phyloP scores from a whole-genome alignment of 2,113 vertebrate species.

The Dasyurus viverrinus region DNA sequence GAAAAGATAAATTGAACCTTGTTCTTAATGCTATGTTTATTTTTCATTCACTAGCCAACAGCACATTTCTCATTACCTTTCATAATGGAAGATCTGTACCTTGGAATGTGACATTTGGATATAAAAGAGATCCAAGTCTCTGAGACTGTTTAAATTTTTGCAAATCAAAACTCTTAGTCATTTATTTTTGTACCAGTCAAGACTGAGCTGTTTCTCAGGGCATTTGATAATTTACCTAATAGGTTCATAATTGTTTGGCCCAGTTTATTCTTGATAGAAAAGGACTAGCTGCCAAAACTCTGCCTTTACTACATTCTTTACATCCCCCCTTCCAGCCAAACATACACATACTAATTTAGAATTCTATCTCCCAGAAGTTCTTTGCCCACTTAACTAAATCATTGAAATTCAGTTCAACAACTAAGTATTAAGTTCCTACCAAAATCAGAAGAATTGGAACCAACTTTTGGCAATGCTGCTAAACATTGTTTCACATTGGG shows the following conservation, averaged over 20 bases:
- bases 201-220: not conserved
- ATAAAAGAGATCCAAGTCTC: not conserved
- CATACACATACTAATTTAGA: not conserved
- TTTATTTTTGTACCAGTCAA: not conserved
- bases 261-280: not conserved
- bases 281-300: constrained; percentile 4
- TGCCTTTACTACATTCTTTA: not conserved
- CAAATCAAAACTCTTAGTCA: not conserved
- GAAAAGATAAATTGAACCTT: not conserved
- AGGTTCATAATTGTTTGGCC: not conserved
- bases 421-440: not conserved
- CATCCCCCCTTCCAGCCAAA: not conserved
- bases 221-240: not conserved
- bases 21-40: not conserved
- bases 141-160: not conserved
- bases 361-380: not conserved
- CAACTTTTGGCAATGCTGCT: not conserved
- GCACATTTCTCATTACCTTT: not conserved
- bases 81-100: constrained; percentile 41
- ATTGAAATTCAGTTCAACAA: not conserved
- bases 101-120: constrained; percentile 18
- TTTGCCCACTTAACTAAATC: not conserved
- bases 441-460: not conserved
- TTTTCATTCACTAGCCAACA: not conserved
- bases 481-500: not conserved